phyloP scores from a whole-genome alignment of 1,140 invertebrate genomes.

The Sipha flava region DNA sequence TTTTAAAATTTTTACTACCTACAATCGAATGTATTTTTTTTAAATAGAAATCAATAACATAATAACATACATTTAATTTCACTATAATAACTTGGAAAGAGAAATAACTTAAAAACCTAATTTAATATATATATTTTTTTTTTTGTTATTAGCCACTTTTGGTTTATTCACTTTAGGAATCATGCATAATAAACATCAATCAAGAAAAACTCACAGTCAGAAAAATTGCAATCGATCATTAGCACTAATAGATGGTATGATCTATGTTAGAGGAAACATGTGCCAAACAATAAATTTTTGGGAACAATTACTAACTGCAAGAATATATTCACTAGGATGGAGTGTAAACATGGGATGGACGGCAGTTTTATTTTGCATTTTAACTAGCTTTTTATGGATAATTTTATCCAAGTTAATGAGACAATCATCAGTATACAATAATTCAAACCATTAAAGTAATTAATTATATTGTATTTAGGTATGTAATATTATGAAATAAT shows the following conservation, averaged over 20 bases:
- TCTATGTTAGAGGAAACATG: constrained; percentile 16
- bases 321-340: constrained; percentile 52
- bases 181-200: constrained; percentile 69
- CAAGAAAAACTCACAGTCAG: constrained; percentile 45
- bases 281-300: neutral
- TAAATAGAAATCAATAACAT: too few relatives aligned
- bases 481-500: too few relatives aligned
- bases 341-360: constrained; percentile 71
- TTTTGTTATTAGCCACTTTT: constrained; percentile 63
- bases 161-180: constrained; percentile 81
- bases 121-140: neutral
- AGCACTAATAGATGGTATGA: constrained; percentile 3
- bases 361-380: constrained; percentile 65
- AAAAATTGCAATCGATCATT: neutral
- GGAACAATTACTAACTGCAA: neutral
- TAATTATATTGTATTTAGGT: too few relatives aligned
- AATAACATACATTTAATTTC: too few relatives aligned
- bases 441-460: neutral
- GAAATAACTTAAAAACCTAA: too few relatives aligned
- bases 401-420: constrained; percentile 80
- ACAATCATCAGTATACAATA: constrained; percentile 51
- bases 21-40: too few relatives aligned
- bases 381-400: constrained; percentile 74
- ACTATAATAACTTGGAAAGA: too few relatives aligned
- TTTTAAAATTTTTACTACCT: too few relatives aligned